A percentile compares a stretch with the other conserved stretches of the same genome.
Conservation (phyloP, 2,797 vertebrate genomes). For the Pempheris klunzingeri region DNA sequence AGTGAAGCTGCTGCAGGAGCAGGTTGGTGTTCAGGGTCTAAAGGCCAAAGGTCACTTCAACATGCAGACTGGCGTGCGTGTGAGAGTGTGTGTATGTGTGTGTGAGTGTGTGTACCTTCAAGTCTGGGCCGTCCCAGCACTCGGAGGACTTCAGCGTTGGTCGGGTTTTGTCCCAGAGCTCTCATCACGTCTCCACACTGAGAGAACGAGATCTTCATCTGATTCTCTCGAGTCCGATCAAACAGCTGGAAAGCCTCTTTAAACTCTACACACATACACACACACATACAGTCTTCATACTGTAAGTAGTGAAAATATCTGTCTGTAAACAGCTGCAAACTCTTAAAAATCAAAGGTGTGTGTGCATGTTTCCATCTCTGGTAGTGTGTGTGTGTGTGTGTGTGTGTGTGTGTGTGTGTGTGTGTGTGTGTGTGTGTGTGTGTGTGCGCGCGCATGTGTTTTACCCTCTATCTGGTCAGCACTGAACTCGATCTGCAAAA, state of each 20-base stretch:
- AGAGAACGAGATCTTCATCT: constrained; percentile 88
- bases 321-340: background rate
- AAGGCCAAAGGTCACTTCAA: no score
- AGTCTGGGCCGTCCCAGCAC: constrained; percentile 89
- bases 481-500: constrained; percentile 30
- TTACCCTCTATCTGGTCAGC: constrained; percentile 32
- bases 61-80: no score
- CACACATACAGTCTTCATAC: background rate
- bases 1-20: no score
- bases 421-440: no score
- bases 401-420: no score
- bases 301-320: background rate
- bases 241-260: constrained; percentile 92
- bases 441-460: no score
- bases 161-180: constrained; percentile 91
- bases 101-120: constrained; percentile 81
- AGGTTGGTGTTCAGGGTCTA: no score
- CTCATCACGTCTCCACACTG: constrained; percentile 90
- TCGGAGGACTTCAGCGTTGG: constrained; percentile 88
- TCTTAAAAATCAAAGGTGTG: no score
- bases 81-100: constrained; percentile 2
- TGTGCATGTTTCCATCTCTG: background rate
- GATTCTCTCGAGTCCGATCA: constrained; percentile 83
- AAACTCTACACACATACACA: constrained; percentile 81
- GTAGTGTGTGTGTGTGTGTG: no score